Evolutionary conservation across 2,113 vertebrate species (phyloP).

Genomic region (Barbus barbus): DNA sequence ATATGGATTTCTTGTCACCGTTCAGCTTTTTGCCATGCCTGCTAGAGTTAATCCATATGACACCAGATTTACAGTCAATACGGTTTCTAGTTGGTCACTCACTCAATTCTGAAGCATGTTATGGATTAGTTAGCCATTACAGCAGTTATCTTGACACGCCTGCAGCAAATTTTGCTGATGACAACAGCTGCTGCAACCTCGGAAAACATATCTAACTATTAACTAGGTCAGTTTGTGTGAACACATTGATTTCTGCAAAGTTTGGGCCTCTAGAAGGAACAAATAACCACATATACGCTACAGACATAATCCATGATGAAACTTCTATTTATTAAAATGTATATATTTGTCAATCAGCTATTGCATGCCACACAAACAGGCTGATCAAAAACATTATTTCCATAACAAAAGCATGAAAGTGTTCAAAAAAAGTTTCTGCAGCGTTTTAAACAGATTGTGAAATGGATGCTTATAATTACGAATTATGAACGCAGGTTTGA

Average conservation of each 20-base stretch:
- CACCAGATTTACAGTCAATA: constrained; percentile 33
- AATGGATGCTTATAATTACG: constrained; percentile 17
- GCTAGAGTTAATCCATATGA: constrained; percentile 19
- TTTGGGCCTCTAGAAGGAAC: neutral
- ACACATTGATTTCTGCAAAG: neutral
- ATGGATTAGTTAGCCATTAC: constrained; percentile 27
- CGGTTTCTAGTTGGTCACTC: constrained; percentile 12
- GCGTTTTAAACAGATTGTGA: constrained; percentile 3
- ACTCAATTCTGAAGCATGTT: constrained; percentile 4
- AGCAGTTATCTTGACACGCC: neutral
- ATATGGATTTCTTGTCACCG: constrained; percentile 34
- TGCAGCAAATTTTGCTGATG: neutral
- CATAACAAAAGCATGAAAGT: neutral
- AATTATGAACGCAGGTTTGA: constrained; percentile 13
- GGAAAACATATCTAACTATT: neutral
- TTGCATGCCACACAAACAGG: neutral
- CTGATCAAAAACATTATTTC: neutral
- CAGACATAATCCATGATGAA: neutral
- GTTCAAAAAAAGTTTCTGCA: neutral
- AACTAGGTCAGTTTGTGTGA: neutral
- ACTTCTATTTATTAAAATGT: neutral
- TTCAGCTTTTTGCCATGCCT: neutral
- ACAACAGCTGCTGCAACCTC: neutral
- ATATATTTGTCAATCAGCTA: neutral
- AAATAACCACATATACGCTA: neutral